Conservation (phyloP, 1,140 invertebrate genomes). For the Caerostris darwini region DNA sequence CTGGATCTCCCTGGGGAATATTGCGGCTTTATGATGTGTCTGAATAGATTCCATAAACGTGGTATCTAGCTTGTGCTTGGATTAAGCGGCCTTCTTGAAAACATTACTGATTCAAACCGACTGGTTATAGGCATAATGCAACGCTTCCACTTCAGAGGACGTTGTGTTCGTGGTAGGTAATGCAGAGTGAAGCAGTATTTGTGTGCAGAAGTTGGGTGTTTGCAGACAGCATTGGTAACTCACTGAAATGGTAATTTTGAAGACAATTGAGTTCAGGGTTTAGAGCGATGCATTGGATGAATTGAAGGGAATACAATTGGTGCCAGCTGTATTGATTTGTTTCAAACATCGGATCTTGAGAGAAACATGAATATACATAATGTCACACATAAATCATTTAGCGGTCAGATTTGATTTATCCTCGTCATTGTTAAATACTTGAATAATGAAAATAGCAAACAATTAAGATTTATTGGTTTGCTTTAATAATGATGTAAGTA, state of each 20-base stretch:
- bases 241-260: conserved; percentile 14
- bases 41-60: neutral
- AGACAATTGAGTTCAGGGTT: neutral
- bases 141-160: neutral
- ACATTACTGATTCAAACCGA: conserved; percentile 10
- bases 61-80: neutral
- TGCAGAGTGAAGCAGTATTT: neutral
- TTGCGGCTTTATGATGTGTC: neutral
- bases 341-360: neutral
- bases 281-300: neutral
- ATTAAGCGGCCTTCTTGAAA: conserved; percentile 13
- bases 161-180: neutral
- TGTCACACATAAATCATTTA: no score
- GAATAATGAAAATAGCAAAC: no score
- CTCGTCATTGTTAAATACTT: no score
- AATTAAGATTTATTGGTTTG: no score
- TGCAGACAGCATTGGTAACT: neutral
- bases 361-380: no score
- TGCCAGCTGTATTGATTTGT: neutral
- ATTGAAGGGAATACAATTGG: neutral
- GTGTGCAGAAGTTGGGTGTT: neutral
- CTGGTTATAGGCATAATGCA: neutral
- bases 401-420: no score
- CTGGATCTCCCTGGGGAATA: neutral
- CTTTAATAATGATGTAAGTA: no score